Conservation (phyloP, 2,797 vertebrate genomes). For the Muscicapa striata region DNA sequence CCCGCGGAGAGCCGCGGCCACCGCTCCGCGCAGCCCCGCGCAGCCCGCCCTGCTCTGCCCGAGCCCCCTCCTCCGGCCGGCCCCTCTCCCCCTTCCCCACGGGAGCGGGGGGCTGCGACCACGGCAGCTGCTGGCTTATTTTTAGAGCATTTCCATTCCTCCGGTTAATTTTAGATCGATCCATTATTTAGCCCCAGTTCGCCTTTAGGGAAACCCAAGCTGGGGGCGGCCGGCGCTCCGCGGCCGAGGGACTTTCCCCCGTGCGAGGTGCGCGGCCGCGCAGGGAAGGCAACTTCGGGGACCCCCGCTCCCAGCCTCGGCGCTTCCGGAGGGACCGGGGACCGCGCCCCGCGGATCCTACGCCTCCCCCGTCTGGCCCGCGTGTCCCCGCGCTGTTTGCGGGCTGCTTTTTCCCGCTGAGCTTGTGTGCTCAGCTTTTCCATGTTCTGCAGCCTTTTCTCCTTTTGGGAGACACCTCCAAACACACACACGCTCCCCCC, state of each 20-base stretch:
- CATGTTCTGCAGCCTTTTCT: not conserved
- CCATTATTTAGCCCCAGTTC: constrained; percentile 66
- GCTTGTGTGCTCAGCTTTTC: not conserved
- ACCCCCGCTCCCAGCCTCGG: rapidly evolving
- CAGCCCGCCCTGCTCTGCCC: not conserved
- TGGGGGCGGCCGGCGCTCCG: not conserved
- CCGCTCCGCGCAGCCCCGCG: not conserved
- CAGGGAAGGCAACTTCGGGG: not conserved
- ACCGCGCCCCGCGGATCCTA: not conserved
- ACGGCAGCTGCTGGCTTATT: constrained; percentile 77
- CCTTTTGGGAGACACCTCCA: not conserved
- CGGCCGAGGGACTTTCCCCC: not conserved
- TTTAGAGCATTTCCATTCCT: constrained; percentile 77
- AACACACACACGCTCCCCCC: not conserved
- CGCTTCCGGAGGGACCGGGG: not conserved
- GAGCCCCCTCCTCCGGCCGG: not conserved
- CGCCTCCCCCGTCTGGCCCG: not conserved
- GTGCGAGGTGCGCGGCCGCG: not conserved
- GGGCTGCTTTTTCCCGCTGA: not conserved
- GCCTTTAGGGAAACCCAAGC: constrained; percentile 56
- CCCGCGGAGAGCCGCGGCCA: not conserved
- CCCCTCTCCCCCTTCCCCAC: constrained; percentile 13
- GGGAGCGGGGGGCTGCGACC: constrained; percentile 58
- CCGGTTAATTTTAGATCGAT: constrained; percentile 77
- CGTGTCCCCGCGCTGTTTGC: not conserved